phyloP scores from a whole-genome alignment of 2,113 vertebrate genomes.

The Passer domesticus region DNA sequence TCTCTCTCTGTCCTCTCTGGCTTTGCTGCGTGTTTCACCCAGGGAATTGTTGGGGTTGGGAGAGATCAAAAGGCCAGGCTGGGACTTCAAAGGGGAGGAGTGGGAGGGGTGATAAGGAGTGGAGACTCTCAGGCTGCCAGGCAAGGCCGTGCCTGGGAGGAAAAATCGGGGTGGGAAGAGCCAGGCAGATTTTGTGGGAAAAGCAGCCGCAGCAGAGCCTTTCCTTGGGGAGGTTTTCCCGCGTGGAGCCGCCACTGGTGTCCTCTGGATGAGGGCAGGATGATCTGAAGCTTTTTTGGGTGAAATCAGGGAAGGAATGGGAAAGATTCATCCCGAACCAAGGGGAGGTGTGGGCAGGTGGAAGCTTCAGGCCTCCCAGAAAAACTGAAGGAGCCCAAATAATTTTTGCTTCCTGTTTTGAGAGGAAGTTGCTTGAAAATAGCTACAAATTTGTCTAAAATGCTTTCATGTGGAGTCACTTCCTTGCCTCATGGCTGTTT shows the following conservation, averaged over 20 bases:
- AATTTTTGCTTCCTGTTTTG: background rate
- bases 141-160: background rate
- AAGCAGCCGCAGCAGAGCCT: background rate
- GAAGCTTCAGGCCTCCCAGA: background rate
- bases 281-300: background rate
- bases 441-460: background rate
- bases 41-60: background rate
- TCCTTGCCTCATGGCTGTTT: background rate
- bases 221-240: background rate
- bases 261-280: background rate
- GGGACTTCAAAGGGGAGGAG: slow-evolving; percentile 24
- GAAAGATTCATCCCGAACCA: background rate
- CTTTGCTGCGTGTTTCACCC: background rate
- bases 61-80: slow-evolving; percentile 1
- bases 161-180: background rate
- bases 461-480: accelerated
- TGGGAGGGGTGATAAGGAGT: slow-evolving; percentile 17
- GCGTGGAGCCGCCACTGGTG: background rate
- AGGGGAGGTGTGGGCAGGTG: background rate
- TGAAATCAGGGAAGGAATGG: background rate
- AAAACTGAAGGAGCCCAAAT: background rate
- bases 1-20: background rate
- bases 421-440: background rate
- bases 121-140: background rate
- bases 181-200: background rate